These are phyloP conservation scores for Trididemnum nubilum DNA, from an alignment of 23 tunicate genomes.

Conservation along the genomic window DNA sequence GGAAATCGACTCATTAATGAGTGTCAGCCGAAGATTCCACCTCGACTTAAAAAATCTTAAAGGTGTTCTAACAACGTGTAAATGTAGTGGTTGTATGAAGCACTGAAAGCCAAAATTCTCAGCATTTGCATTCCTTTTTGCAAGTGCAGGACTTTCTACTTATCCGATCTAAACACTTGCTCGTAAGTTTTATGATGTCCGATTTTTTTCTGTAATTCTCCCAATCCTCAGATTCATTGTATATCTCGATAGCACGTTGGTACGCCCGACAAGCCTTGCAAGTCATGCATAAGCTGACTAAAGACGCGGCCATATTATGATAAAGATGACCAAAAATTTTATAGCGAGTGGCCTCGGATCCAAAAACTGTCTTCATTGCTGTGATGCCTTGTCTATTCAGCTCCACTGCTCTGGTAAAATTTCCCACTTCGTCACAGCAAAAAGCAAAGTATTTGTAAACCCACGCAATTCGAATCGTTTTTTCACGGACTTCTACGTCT, in stretches of 20 bases:
- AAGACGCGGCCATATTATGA: constrained; percentile 21
- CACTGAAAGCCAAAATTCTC: too few species aligned
- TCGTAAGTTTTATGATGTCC: background rate
- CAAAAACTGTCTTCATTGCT: constrained; percentile 20
- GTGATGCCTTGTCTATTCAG: constrained; percentile 19
- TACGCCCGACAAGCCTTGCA: background rate
- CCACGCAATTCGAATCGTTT: constrained; percentile 2
- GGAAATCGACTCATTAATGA: too few species aligned
- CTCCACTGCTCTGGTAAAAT: constrained; percentile 3
- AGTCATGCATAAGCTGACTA: background rate
- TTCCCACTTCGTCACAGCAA: constrained; percentile 7
- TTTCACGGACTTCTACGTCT: background rate
- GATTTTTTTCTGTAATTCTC: background rate
- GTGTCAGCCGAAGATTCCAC: too few species aligned
- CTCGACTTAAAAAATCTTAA: too few species aligned
- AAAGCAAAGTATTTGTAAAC: constrained; percentile 20
- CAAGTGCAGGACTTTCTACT: background rate
- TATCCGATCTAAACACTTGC: background rate
- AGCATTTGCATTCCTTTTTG: too few species aligned
- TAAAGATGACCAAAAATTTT: constrained; percentile 7
- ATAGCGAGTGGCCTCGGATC: background rate
- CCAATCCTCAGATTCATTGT: constrained; percentile 12
- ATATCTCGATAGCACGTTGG: background rate
- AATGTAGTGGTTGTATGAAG: too few species aligned
- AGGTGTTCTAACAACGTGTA: too few species aligned